These are phyloP conservation scores for Scartelaos histophorus DNA, from an alignment of 2,113 vertebrate species.

Conservation along the genomic window DNA sequence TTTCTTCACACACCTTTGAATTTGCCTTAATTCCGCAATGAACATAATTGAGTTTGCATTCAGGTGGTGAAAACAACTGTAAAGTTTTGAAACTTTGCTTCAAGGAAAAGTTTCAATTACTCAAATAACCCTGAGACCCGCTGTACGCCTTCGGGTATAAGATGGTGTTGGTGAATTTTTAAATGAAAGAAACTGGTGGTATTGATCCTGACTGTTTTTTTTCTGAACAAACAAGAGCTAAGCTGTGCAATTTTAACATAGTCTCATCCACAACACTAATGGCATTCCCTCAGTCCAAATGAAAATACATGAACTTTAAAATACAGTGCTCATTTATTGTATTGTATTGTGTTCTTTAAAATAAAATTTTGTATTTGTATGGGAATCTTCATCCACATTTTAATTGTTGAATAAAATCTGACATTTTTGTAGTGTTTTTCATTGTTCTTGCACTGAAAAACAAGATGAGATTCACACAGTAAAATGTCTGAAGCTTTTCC, in stretches of 20 bases:
- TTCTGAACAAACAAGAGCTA: neutral
- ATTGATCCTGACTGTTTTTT: neutral
- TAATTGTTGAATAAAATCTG: neutral
- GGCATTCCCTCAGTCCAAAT: neutral
- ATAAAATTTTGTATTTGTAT: neutral
- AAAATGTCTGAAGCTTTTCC: neutral
- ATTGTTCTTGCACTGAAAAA: neutral
- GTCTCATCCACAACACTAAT: neutral
- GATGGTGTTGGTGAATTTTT: neutral
- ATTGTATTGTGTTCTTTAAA: neutral
- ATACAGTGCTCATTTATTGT: neutral
- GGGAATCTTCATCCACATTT: neutral
- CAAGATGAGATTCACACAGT: neutral
- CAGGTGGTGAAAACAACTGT: neutral
- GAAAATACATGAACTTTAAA: neutral
- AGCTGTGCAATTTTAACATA: neutral
- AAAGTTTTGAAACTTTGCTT: neutral
- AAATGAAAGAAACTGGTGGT: neutral
- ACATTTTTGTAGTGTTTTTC: neutral
- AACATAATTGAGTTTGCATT: slow-evolving; percentile 15
- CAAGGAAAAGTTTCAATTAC: neutral
- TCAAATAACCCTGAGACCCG: neutral
- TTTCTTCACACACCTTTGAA: slow-evolving; percentile 53
- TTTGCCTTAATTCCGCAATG: neutral
- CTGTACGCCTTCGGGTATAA: neutral